These are phyloP conservation scores for Clitarchus hookeri DNA, from an alignment of 2,888 invertebrate species.

Conservation along the genomic window DNA sequence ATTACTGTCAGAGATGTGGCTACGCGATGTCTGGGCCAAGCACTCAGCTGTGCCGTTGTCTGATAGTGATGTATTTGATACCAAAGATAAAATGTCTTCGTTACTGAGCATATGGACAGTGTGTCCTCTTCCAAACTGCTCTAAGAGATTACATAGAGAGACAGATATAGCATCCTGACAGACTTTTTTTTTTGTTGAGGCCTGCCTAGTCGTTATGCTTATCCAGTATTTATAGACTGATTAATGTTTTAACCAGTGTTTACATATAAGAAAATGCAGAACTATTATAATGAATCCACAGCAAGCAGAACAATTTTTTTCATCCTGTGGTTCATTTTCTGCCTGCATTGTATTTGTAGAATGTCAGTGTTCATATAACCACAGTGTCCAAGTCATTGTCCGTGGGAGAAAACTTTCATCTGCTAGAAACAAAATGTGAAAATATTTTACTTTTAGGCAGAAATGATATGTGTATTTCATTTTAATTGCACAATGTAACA, in stretches of 20 bases:
- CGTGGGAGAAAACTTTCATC: neutral
- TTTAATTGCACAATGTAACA: neutral
- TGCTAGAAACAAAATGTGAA: neutral
- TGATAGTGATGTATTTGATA: neutral
- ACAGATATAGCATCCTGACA: neutral
- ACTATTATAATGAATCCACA: neutral
- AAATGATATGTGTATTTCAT: neutral
- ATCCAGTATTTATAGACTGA: constrained; percentile 25
- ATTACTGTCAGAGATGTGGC: neutral
- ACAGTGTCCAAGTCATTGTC: neutral
- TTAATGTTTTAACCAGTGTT: neutral
- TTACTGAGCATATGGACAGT: neutral
- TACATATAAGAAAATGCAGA: neutral
- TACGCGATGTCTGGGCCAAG: neutral
- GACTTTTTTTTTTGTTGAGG: neutral
- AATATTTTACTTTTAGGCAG: neutral
- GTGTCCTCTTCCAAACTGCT: neutral
- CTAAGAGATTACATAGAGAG: neutral
- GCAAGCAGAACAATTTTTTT: neutral
- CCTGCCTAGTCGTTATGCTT: constrained; percentile 12
- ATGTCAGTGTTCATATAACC: neutral
- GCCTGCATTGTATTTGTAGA: neutral
- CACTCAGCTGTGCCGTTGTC: neutral
- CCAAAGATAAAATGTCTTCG: constrained; percentile 8
- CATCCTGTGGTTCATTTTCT: neutral